Evolutionary conservation across 2,113 vertebrate species (phyloP), one percentile per base, ranked within the genome.

Genomic region (Eidolon helvum): DNA sequence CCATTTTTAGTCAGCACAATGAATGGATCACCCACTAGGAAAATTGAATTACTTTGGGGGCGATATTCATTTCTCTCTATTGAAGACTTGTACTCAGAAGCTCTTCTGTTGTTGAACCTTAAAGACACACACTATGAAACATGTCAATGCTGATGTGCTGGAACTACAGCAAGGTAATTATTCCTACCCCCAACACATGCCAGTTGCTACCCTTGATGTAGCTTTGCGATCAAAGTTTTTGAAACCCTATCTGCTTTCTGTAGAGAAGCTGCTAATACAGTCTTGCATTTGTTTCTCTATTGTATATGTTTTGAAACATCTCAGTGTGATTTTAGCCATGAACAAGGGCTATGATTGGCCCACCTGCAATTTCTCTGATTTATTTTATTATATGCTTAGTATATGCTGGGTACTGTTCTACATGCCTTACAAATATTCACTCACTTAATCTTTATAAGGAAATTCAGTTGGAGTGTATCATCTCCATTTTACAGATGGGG

Each of bases 11-110:
- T 89, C 50, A 90, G 66, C 48, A 84, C 43, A 28, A 59, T 93
- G 61, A 93, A 65, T 86, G 71, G 65, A 91, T 94, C 50, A n/a
- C 57, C n/a, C 53, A 80, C 91, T 94, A 71, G 74, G 89, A 96
- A 95, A 93, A 90, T 38, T 78, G 86, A 93, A 79, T 96, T 83
- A 78, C 38, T 75, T 86, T 43, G 86, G 57, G 57, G 57, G 45
- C 63, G 30, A 87, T 83, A 48, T 9, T 89, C 87, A 69, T 9
- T 38, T 74, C 53, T 91, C 61, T 86, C 97, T 80, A 82, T 63
- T 48, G 87, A 93, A 71, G 43, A 65, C n/a, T 71, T 87, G n/a
- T 63, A 74, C 82, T 74, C 45, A 93, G 40, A 93, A 87, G 59
- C 35, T 61, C 95, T 78, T 82, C 79, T 94, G 59, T 88, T 94